phyloP scores from a whole-genome alignment of 2,113 vertebrate species.

The Alexandromys fortis region DNA sequence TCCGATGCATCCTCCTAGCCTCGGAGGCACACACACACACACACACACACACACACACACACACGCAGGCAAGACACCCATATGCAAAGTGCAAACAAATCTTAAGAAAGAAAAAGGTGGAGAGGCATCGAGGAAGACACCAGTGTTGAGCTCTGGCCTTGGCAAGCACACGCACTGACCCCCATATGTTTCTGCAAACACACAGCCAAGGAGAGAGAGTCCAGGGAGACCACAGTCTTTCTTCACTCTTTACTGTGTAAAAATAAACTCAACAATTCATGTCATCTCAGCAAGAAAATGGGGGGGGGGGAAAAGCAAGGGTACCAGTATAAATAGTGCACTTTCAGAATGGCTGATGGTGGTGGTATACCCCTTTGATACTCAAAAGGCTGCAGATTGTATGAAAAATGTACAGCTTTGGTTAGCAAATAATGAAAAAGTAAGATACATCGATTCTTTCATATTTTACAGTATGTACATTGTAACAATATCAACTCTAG shows the following conservation, averaged over 20 bases:
- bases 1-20: background rate
- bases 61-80: background rate
- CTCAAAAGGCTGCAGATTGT: conserved; percentile 82
- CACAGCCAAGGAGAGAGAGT: background rate
- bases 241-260: conserved; percentile 92
- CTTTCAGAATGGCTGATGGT: conserved; percentile 82
- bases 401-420: conserved; percentile 88
- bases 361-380: conserved; percentile 80
- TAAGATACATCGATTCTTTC: conserved; percentile 79
- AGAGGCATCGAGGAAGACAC: background rate
- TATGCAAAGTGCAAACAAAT: background rate
- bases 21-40: background rate
- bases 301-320: conserved; percentile 82
- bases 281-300: conserved; percentile 88
- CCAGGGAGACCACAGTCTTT: conserved; percentile 79
- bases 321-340: conserved; percentile 86
- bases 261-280: conserved; percentile 92
- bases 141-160: background rate
- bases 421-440: conserved; percentile 86
- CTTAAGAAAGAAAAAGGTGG: background rate
- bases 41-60: background rate
- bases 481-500: conserved; percentile 74
- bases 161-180: background rate
- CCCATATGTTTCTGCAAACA: background rate
- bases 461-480: conserved; percentile 86